These are phyloP conservation scores for Adela reaumurella DNA, from an alignment of 2,888 invertebrate species.

Conservation along the genomic window DNA sequence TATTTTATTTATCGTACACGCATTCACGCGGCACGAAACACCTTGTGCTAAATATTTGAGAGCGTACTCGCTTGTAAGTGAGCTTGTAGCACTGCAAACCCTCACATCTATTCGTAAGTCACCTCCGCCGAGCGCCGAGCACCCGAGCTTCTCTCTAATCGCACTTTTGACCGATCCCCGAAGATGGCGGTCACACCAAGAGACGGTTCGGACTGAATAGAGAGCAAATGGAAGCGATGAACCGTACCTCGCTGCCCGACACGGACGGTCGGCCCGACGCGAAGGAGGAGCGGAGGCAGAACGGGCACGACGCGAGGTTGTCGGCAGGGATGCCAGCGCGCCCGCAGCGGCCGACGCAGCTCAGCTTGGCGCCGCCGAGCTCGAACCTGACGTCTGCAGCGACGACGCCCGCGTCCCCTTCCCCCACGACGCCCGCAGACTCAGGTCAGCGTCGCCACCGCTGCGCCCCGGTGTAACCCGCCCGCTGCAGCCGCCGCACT, in stretches of 20 bases:
- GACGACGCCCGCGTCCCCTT: conserved; percentile 31
- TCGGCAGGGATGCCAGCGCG: conserved; percentile 15
- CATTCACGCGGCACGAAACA: too few relatives aligned
- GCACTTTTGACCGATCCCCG: conserved; percentile 35
- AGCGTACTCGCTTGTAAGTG: too few relatives aligned
- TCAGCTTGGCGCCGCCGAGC: conserved; percentile 35
- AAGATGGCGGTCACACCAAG: conserved; percentile 59
- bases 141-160: conserved; percentile 21
- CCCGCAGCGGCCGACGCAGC: conserved; percentile 40
- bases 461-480: conserved; percentile 18
- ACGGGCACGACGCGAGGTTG: conserved; percentile 19
- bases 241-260: conserved; percentile 43
- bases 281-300: conserved; percentile 7
- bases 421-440: conserved; percentile 53
- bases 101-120: too few relatives aligned
- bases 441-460: conserved; percentile 43
- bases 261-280: conserved; percentile 11
- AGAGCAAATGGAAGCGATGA: conserved; percentile 55
- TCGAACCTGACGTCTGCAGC: conserved; percentile 23
- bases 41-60: too few relatives aligned
- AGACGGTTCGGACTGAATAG: conserved; percentile 56
- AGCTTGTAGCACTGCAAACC: too few relatives aligned
- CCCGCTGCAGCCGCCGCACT: conserved; percentile 1
- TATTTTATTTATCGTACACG: too few relatives aligned
- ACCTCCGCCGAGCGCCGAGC: background rate